Evolutionary conservation across 2,888 invertebrate genomes (phyloP), one percentile per base, ranked within the genome.

Genomic region (Apodemia mormo): DNA sequence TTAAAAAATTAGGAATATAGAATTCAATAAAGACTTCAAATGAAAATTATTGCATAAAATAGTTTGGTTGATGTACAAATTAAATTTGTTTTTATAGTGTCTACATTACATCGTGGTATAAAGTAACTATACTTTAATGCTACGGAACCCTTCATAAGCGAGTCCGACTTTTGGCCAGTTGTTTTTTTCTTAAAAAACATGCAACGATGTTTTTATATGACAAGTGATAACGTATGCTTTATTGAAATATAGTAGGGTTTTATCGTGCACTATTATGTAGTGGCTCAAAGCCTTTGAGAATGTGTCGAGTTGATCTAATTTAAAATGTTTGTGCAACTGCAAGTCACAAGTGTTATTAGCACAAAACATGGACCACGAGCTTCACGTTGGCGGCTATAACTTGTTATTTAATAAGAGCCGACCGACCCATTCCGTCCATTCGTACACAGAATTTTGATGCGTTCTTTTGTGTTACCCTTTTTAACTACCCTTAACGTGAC

Each of bases 331-430:
- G 71, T 70, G 68, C 68, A 65, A 71, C 68, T 76, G 72, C 78
- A 75, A 77, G 76, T 74, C 75, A 75, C 78, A 83, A 82, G 82
- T 77, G 79, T 79, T 80, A 80, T 78, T 77, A 79, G 77, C 54
- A 68, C 67, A 74, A 68, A 65, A 70, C 67, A 30, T 65, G 67
- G 70, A 37, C 49, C 65, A 52, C n/a, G 2, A 66, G 75, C 76
- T 77, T 72, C 74, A 56, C 56, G 56, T 14, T 76, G 74, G 78
- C 77, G 77, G 82, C 82, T 78, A 79, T 80, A 80, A 82, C 80
- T 76, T 72, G 76, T 78, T 81, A 84, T 86, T 85, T 84, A 83
- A 85, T 85, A 84, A 84, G 79, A 77, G 76, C 76, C 75, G 76
- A 71, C 73, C 74, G 72, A 68, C 72, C 73, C 72, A 71, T 75